Evolutionary conservation across 2,888 invertebrate genomes (phyloP).

Genomic region (Nesidiocoris tenuis): DNA sequence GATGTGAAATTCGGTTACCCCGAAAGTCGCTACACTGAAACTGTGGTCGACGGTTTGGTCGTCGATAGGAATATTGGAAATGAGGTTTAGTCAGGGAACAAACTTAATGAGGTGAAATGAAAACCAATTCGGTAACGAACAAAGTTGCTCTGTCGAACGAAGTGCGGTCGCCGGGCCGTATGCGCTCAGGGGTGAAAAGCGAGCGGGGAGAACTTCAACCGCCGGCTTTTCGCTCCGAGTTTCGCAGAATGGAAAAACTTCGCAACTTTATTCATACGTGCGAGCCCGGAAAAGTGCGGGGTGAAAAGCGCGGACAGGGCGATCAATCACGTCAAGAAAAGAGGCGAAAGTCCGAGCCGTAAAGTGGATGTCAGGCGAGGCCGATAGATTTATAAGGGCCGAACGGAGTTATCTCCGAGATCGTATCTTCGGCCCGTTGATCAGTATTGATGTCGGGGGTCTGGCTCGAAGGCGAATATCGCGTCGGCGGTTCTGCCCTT

Average conservation of each 20-base stretch:
- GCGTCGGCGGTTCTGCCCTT: too few species aligned
- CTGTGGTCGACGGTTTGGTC: too few species aligned
- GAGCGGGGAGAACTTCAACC: background rate
- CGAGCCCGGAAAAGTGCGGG: too few species aligned
- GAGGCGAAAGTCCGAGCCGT: background rate
- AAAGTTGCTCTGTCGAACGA: background rate
- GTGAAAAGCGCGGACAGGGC: background rate
- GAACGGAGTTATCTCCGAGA: too few species aligned
- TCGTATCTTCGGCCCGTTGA: too few species aligned
- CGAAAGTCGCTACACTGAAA: too few species aligned
- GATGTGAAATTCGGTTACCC: too few species aligned
- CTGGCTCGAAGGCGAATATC: too few species aligned
- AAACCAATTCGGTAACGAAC: constrained; percentile 23
- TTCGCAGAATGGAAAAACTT: constrained; percentile 23
- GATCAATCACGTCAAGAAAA: background rate
- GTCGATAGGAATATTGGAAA: constrained; percentile 21
- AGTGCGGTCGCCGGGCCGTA: background rate
- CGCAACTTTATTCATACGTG: constrained; percentile 29
- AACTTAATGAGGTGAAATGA: constrained; percentile 12
- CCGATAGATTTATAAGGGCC: constrained; percentile 7
- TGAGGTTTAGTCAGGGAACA: constrained; percentile 19
- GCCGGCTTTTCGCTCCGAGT: background rate
- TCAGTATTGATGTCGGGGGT: too few species aligned
- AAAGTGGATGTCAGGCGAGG: constrained; percentile 1
- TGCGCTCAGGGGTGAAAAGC: background rate